Percentiles rank a stretch among this genome's conserved stretches.
Evolutionary conservation across 2,888 invertebrate species (phyloP).

Genomic region (Tetropium fuscum): DNA sequence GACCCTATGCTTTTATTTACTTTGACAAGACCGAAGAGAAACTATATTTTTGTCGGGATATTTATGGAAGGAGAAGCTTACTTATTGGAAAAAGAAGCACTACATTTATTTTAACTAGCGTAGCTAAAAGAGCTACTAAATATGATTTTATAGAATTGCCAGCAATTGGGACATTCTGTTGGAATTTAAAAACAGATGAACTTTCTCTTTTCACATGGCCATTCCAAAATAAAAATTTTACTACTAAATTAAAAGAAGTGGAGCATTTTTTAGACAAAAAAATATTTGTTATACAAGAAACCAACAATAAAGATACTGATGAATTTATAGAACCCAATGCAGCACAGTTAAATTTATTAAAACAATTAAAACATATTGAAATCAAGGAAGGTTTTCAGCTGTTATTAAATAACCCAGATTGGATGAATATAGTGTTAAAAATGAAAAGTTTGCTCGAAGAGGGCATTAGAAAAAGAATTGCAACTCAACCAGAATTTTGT

Average conservation of each 20-base stretch:
- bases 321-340: conserved; percentile 43
- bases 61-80: conserved; percentile 87
- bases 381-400: conserved; percentile 60
- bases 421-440: conserved; percentile 64
- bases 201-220: conserved; percentile 66
- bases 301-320: conserved; percentile 23
- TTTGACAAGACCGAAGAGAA: conserved; percentile 71
- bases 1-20: conserved; percentile 88
- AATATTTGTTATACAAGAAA: conserved; percentile 42
- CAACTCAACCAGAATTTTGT: conserved; percentile 74
- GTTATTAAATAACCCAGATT: conserved; percentile 54
- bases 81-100: conserved; percentile 70
- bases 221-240: conserved; percentile 58
- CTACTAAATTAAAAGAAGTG: conserved; percentile 58
- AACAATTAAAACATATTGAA: conserved; percentile 49
- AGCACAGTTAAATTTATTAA: conserved; percentile 42
- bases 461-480: conserved; percentile 72
- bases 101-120: conserved; percentile 68
- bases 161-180: conserved; percentile 71
- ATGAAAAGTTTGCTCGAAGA: conserved; percentile 69
- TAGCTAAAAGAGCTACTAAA: conserved; percentile 70
- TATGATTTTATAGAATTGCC: conserved; percentile 71
- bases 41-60: conserved; percentile 88
- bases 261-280: conserved; percentile 56
- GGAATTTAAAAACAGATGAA: conserved; percentile 63